Percentiles rank a stretch among this genome's conserved stretches.
Evolutionary conservation across 2,113 vertebrate species (phyloP).

Genomic region (Clarias magur): DNA sequence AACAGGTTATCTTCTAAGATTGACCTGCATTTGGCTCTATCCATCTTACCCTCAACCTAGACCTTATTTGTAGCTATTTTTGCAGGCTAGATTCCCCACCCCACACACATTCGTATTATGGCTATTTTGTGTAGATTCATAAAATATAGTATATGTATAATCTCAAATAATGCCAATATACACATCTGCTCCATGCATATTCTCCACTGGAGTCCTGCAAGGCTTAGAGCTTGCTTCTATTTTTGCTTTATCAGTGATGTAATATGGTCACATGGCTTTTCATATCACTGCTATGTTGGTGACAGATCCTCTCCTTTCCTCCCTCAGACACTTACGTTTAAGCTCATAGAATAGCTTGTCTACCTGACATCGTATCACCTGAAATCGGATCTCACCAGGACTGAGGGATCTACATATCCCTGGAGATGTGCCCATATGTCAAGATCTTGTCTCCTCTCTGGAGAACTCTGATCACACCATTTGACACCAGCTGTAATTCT

Average conservation of each 20-base stretch:
- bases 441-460: constrained; percentile 15
- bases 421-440: constrained; percentile 13
- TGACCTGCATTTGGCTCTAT: background rate
- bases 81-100: background rate
- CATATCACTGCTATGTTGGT: background rate
- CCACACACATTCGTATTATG: no score
- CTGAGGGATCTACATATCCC: constrained; percentile 7
- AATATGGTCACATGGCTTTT: background rate
- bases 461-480: constrained; percentile 25
- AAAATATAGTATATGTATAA: background rate
- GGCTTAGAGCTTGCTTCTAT: constrained; percentile 11
- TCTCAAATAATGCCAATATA: background rate
- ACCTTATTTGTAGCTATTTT: background rate
- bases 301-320: constrained; percentile 13
- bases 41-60: background rate
- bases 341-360: constrained; percentile 15
- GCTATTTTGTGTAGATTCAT: background rate
- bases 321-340: background rate
- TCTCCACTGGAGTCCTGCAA: background rate
- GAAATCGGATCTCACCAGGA: background rate
- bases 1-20: background rate
- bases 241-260: background rate
- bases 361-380: constrained; percentile 8
- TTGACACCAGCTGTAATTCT: constrained; percentile 21
- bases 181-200: constrained; percentile 9